Base-by-base conservation (phyloP, 2,888 invertebrate genomes). In the Pristionchus fissidentatus region DNA sequence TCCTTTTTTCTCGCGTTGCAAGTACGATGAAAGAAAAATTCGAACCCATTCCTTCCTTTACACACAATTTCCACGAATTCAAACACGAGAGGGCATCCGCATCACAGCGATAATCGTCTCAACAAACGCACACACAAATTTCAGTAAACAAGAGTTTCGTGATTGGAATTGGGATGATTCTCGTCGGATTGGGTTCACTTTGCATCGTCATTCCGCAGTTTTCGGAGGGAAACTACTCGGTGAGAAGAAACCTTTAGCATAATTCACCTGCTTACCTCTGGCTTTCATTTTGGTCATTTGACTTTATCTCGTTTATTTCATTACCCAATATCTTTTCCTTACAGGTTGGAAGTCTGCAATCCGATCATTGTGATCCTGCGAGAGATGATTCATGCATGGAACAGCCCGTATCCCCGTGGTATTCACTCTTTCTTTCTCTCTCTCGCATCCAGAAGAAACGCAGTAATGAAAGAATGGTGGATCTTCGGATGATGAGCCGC, bases 121-220 rank as follows among this genome's bases (percentile, higher is more conserved):
- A 62, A 62, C n/a, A 38, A 73, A 8, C 22, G 7, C 15, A 55
- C 22, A 41, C 26, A 15, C 13, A 15, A n/a, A 32, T 86, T 88
- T 80, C 84, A 88, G 88, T 89, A 7, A 88, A 89, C 52, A 89
- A 89, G 80, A 87, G 87, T 3, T 85, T 82, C 32, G 84, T 84
- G 26, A 88, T 89, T 46, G 88, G 88, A 26, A 52, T 79, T 15
- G 88, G 88, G 22, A 89, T 89, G 88, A 85, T 89, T 62, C 82
- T 88, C 13, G 88, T 89, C 5, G 88, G 86, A 0, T 57, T 89
- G 26, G 88, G 88, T 13, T 83, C 86, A 29, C 77, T 89, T 1
- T 62, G 87, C n/a, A 85, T 87, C 15, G 83, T 86, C 3, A 81
- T 89, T 38, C 88, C 88, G 1, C 87, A 89, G 52, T 88, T 86